These are phyloP conservation scores for Delia radicum DNA, from an alignment of 1,140 invertebrate species.

Conservation along the genomic window DNA sequence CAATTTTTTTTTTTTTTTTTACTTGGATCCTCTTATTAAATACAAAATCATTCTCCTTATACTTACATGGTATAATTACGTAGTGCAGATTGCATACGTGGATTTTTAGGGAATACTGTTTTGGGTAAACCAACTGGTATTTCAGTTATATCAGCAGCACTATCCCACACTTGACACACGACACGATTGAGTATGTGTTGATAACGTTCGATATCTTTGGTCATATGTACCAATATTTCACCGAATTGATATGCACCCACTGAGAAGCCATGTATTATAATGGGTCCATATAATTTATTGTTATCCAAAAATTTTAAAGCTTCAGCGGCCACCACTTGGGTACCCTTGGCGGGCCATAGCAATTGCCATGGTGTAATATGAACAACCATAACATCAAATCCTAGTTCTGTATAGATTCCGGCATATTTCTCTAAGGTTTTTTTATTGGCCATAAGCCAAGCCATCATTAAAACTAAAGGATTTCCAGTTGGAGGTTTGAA, in stretches of 20 bases:
- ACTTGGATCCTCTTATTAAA: too few relatives aligned
- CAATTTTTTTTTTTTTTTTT: too few relatives aligned
- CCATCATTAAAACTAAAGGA: slow-evolving; percentile 72
- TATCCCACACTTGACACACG: slow-evolving; percentile 82
- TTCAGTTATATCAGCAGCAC: slow-evolving; percentile 80
- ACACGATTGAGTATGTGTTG: slow-evolving; percentile 68
- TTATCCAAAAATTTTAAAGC: slow-evolving; percentile 70
- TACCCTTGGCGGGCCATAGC: slow-evolving; percentile 76
- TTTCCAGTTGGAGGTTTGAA: slow-evolving; percentile 57
- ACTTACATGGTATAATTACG: slow-evolving; percentile 74
- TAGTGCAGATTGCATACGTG: slow-evolving; percentile 69
- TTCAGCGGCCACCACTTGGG: slow-evolving; percentile 72
- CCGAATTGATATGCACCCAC: slow-evolving; percentile 86
- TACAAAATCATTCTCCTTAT: too few relatives aligned
- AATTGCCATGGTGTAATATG: slow-evolving; percentile 79
- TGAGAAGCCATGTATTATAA: slow-evolving; percentile 85
- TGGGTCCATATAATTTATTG: slow-evolving; percentile 63
- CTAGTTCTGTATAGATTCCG: slow-evolving; percentile 77
- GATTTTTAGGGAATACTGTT: slow-evolving; percentile 78
- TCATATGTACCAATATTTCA: slow-evolving; percentile 71
- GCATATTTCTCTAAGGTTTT: slow-evolving; percentile 82
- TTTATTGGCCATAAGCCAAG: slow-evolving; percentile 80
- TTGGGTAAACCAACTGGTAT: slow-evolving; percentile 74
- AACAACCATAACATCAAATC: slow-evolving; percentile 83
- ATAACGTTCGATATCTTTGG: slow-evolving; percentile 65